phyloP scores from a whole-genome alignment of 1,140 invertebrate genomes.

The Drosophila ficusphila region DNA sequence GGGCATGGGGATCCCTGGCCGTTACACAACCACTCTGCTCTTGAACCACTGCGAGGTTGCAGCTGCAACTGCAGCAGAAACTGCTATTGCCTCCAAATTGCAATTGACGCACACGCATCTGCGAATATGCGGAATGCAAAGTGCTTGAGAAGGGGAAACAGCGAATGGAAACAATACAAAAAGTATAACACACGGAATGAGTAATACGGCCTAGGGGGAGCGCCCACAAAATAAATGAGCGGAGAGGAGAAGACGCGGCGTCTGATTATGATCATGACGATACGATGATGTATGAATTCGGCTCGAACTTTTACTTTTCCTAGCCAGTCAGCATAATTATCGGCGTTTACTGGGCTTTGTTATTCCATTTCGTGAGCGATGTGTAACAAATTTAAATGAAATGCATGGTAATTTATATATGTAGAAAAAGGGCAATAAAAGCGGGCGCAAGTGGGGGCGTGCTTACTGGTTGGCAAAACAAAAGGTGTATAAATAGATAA shows the following conservation, averaged over 20 bases:
- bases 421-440: constrained; percentile 31
- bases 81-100: constrained; percentile 37
- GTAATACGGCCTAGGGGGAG: constrained; percentile 29
- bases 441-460: constrained; percentile 31
- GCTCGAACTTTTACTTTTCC: constrained; percentile 69
- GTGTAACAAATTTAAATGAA: constrained; percentile 55
- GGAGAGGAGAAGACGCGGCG: constrained; percentile 10
- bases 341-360: constrained; percentile 50
- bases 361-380: constrained; percentile 21
- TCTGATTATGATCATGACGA: constrained; percentile 39
- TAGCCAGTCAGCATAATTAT: constrained; percentile 47
- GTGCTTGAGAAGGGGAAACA: constrained; percentile 26
- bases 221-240: constrained; percentile 30
- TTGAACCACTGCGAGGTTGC: constrained; percentile 35
- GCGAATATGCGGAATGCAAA: constrained; percentile 44
- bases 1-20: constrained; percentile 12
- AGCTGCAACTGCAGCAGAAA: constrained; percentile 18
- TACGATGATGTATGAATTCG: constrained; percentile 47
- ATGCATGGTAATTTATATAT: constrained; percentile 48
- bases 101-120: constrained; percentile 50
- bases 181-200: constrained; percentile 39
- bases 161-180: constrained; percentile 29
- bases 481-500: constrained; percentile 68
- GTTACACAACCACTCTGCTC: constrained; percentile 34
- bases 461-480: constrained; percentile 32